Percentiles rank a stretch among this genome's conserved stretches.
Evolutionary conservation across 2,888 invertebrate genomes (phyloP).

Genomic region (Micoletzkya japonica): DNA sequence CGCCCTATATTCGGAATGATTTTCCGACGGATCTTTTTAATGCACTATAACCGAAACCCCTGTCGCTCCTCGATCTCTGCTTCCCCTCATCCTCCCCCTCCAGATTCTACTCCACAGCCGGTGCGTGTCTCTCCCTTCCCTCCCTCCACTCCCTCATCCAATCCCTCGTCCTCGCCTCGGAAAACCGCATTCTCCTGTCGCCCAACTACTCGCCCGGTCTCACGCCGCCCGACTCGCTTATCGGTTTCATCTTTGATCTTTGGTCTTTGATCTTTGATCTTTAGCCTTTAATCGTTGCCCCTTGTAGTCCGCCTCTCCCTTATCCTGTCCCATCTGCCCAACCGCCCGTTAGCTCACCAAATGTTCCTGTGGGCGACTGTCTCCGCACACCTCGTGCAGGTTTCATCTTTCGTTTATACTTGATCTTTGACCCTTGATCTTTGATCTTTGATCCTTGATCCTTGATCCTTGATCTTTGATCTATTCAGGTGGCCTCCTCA

Average conservation of each 20-base stretch:
- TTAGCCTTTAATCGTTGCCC: background rate
- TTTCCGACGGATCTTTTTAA: too few relatives aligned
- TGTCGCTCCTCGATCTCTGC: too few relatives aligned
- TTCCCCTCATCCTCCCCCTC: too few relatives aligned
- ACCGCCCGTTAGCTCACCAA: slow-evolving; percentile 74
- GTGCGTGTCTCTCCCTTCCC: slow-evolving; percentile 81
- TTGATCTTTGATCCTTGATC: slow-evolving; percentile 20
- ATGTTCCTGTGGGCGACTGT: slow-evolving; percentile 89
- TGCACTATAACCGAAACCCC: too few relatives aligned
- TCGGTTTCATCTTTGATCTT: slow-evolving; percentile 12
- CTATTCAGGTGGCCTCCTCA: slow-evolving; percentile 31
- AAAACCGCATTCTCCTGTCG: slow-evolving; percentile 73
- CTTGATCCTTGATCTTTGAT: too few relatives aligned
- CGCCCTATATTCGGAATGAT: too few relatives aligned
- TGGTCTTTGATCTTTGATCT: background rate
- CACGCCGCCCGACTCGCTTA: slow-evolving; percentile 40
- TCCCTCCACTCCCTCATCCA: slow-evolving; percentile 81
- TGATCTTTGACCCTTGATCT: too few relatives aligned
- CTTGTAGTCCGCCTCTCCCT: slow-evolving; percentile 34
- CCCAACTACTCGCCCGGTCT: slow-evolving; percentile 35
- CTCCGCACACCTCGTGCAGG: slow-evolving; percentile 90
- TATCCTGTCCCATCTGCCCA: slow-evolving; percentile 40
- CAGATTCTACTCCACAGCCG: slow-evolving; percentile 84
- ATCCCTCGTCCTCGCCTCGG: slow-evolving; percentile 83
- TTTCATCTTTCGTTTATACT: slow-evolving; percentile 58